Base-by-base conservation (phyloP, 2,797 vertebrate genomes). In the Tangara arthus region DNA sequence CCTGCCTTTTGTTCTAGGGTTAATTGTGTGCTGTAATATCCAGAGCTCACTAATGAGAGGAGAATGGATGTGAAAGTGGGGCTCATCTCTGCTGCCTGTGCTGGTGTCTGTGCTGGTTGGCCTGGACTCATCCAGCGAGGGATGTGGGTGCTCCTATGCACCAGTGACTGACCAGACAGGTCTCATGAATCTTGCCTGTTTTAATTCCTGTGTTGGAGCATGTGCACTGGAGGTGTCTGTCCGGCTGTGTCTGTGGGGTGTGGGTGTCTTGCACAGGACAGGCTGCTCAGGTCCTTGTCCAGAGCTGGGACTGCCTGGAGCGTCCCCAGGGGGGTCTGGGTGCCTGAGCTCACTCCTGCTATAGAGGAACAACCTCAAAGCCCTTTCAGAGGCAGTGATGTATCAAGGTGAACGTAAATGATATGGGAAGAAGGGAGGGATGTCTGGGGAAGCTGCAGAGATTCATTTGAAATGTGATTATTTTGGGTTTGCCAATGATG, bases 131-230 rank as follows among this genome's bases (percentile, higher is more conserved):
- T 22, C 37, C 64, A 17, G 19, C 1, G 8, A 53, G 46, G 46
- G 47, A 3, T 0, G 0, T 2, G 70, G 22, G 8, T 0, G 0
- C 46, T 63, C 14, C 26, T 37, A 9, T 50, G 32, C 30, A 32
- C 55, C 52, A 7, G 35, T 28, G 22, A 5, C 46, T 56, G 63
- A 53, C 55, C 1, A 3, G 44, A 32, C 14, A 32, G 44, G 39
- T 57, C 44, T 52, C 37, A 27, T 8, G 14, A 46, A 20, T 32
- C 50, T 57, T 52, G 52, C 26, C 65, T 57, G 44, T 2, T 59
- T 28, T 10, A 35, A 11, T 46, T 7, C 1, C 15, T 52, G 0
- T 8, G 2, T 22, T 41, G 47, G 49, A 34, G 30, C 35, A 32
- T 6, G 2, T 18, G 70, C 55, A n/a, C 9, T 55, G 21, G 6